Evolutionary conservation across 2,113 vertebrate genomes (phyloP), one percentile per base, ranked within the genome.

Genomic region (Ophthalmolycus amberensis): DNA sequence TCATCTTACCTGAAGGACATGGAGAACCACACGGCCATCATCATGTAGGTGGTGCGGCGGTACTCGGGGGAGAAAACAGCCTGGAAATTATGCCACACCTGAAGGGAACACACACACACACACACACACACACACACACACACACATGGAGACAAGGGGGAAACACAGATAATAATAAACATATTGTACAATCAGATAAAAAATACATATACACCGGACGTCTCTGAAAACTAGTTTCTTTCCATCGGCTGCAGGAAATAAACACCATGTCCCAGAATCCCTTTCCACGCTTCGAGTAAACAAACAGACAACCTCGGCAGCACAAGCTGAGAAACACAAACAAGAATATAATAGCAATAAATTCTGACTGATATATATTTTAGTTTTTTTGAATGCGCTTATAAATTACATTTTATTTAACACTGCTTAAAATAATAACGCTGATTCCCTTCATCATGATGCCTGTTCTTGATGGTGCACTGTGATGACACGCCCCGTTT

Each of bases 11-110:
- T 99, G 95, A 99, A 99, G 27, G 97, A 98, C 97, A 99, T 99
- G 75, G 97, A 98, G 95, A 99, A 99, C 98, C 98, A 99, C 18
- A 99, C 97, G 0, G 97, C 98, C 97, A 99, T 99, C 97, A 99
- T 97, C 97, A 99, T 97, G 71, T 97, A 95, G 0, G 97, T 99
- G 82, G 97, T 96, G 11, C 98, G 96, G 0, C 97, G 96, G 69
- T 97, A 99, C 82, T 99, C 96, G 0, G 97, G 97, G 0, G 94
- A 94, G 15, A 99, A 99, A 77, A 97, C 92, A 5, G 96, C 93
- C 79, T 94, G 95, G 92, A 99, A 98, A 65, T 99, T 99, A 71
- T 91, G 93, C 97, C 97, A 97, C 48, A 99, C 97, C 98, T 97
- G 71, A 18, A 79, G 20, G 20, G 29, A 73, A 37, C 9, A 77